phyloP scores from a whole-genome alignment of 2,113 vertebrate genomes.

The Cairina moschata region DNA sequence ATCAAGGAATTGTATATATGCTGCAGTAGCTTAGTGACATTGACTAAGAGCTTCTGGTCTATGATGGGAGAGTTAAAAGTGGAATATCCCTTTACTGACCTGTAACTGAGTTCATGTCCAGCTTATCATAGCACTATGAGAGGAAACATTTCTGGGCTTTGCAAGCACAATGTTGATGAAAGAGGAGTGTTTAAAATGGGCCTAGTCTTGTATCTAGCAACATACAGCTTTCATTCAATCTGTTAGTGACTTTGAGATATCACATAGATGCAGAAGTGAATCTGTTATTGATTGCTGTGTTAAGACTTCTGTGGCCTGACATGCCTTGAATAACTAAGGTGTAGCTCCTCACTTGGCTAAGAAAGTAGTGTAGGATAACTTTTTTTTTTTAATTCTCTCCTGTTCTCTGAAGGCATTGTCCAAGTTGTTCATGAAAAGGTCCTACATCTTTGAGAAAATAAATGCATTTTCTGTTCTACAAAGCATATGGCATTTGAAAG shows the following conservation, averaged over 20 bases:
- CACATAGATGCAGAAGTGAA: neutral
- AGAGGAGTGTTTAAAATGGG: neutral
- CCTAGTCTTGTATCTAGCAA: neutral
- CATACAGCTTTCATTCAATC: neutral
- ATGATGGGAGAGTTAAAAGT: neutral
- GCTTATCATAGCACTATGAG: neutral
- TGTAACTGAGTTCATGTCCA: neutral
- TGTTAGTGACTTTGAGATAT: neutral
- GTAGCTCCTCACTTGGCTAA: neutral
- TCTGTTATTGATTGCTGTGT: neutral
- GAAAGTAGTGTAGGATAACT: neutral
- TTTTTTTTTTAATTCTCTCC: neutral
- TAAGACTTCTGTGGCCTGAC: neutral
- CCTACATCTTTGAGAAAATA: neutral
- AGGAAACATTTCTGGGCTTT: neutral
- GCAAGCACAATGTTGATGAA: neutral
- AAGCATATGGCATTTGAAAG: conserved; percentile 8
- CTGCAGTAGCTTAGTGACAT: neutral
- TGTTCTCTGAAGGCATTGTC: neutral
- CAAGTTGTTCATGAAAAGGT: neutral
- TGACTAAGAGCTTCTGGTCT: neutral
- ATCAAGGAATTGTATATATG: neutral
- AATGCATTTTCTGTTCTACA: neutral
- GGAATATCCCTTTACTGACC: neutral
- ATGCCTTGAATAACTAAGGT: neutral